phyloP scores from a whole-genome alignment of 2,888 invertebrate genomes.

The Philereme vetulata region DNA sequence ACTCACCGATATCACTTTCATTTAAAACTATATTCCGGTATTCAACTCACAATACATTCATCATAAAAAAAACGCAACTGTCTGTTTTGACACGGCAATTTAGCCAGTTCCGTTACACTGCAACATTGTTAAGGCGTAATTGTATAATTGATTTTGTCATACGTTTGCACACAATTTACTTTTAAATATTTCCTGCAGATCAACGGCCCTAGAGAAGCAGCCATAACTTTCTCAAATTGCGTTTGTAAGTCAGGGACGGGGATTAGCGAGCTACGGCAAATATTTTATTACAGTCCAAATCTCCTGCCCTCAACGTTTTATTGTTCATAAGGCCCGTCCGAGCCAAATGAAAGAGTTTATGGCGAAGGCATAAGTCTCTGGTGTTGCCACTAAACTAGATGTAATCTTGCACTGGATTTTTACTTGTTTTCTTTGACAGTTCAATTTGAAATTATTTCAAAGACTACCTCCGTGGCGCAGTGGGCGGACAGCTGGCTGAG shows the following conservation, averaged over 20 bases:
- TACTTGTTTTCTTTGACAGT: not conserved
- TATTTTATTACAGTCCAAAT: constrained; percentile 84
- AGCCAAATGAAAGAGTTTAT: constrained; percentile 84
- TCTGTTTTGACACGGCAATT: constrained; percentile 19
- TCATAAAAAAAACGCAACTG: constrained; percentile 6
- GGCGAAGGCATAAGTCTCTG: constrained; percentile 76
- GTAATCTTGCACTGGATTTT: constrained; percentile 48
- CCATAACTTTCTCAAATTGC: constrained; percentile 81
- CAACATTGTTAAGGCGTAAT: constrained; percentile 28
- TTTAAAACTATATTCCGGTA: no score
- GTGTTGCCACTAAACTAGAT: constrained; percentile 68
- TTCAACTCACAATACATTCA: no score
- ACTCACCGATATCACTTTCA: no score
- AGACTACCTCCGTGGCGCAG: no score
- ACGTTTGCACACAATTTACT: constrained; percentile 30
- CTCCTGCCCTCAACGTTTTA: constrained; percentile 83
- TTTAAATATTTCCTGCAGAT: constrained; percentile 48
- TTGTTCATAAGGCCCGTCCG: constrained; percentile 84
- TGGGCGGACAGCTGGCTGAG: no score
- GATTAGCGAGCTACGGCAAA: constrained; percentile 83
- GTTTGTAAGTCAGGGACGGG: constrained; percentile 79
- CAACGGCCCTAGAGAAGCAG: constrained; percentile 50
- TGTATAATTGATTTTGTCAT: constrained; percentile 30
- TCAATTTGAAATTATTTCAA: no score
- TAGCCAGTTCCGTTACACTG: constrained; percentile 35